Evolutionary conservation across 1,140 invertebrate species (phyloP), one percentile per base, ranked within the genome.

Genomic region (Belonocnema kinseyi): DNA sequence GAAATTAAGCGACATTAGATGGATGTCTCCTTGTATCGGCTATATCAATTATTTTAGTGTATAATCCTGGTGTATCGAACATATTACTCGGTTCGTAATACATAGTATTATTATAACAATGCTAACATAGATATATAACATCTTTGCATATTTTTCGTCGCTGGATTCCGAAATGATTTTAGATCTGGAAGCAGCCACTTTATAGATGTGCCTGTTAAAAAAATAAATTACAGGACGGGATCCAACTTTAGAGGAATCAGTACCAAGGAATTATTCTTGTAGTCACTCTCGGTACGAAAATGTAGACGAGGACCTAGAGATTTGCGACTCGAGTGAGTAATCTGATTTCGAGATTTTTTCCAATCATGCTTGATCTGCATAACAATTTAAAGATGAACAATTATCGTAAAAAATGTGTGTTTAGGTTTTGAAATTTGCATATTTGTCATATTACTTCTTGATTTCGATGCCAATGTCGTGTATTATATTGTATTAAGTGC

Each of bases 171-270:
- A 66, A 66, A 10, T 40, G 14, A 66, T 66, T 66, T 66, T 66
- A 66, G 61, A 66, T 66, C 26, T 33, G 61, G 26, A 66, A 66
- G 61, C 26, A 66, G 61, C 61, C 61, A 66, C 33, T 40, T 33
- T 66, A 26, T 33, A 12, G 5, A 33, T 16, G 58, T 16, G 21
- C 13, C 21, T 61, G 58, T 61, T 26, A 14, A 61, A 26, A n/a
- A 33, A 33, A 16, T 40, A 40, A 8, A n/a, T 40, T 1, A 40
- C 33, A 66, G 33, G 33, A 66, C 33, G 40, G 61, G 26, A 66
- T 16, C 14, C 61, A 40, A 10, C 26, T 16, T 66, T 13, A 46
- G 33, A 46, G 26, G 61, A 46, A 66, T 46, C 61, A 66, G 61
- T 26, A 66, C 13, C 26, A 33, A 40, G 61, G 61, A n/a, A 21